Percentiles rank a stretch among this genome's conserved stretches.
These are phyloP conservation scores for Otus sunia DNA, from an alignment of 2,113 vertebrate genomes.

Conservation along the genomic window DNA sequence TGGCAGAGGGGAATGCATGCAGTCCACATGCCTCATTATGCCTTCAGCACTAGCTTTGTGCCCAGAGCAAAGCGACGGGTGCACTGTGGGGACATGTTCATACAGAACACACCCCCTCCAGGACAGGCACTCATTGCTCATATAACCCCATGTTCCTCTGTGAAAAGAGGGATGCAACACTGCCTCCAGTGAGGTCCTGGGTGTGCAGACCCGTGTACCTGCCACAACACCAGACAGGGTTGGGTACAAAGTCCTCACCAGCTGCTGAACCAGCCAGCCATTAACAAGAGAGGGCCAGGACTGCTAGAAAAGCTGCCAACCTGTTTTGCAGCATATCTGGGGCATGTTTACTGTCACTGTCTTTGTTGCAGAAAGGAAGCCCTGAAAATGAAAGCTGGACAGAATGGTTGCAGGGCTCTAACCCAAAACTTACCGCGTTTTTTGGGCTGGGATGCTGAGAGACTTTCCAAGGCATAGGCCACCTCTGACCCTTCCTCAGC, in stretches of 20 bases:
- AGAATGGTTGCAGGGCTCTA: neutral
- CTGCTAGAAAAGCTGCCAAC: neutral
- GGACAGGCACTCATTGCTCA: neutral
- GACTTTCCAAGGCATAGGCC: constrained; percentile 15
- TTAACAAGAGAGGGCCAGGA: neutral
- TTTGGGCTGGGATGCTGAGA: constrained; percentile 52
- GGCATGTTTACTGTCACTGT: neutral
- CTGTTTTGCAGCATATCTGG: neutral
- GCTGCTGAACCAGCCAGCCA: neutral
- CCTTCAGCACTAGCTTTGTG: constrained; percentile 5
- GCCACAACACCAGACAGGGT: rapidly evolving
- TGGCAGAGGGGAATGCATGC: neutral
- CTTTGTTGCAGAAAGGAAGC: neutral
- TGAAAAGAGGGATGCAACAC: neutral
- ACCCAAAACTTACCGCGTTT: constrained; percentile 60
- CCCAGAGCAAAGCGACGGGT: neutral
- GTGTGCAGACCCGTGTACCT: neutral
- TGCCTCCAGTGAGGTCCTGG: neutral
- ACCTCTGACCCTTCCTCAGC: constrained; percentile 33
- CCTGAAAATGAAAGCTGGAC: neutral
- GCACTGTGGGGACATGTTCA: rapidly evolving
- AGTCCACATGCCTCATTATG: constrained; percentile 12
- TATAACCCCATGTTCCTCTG: neutral
- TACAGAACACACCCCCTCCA: neutral
- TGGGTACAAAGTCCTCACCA: neutral